phyloP scores from a whole-genome alignment of 2,888 invertebrate species.

The Eumacrocentrus americanus region DNA sequence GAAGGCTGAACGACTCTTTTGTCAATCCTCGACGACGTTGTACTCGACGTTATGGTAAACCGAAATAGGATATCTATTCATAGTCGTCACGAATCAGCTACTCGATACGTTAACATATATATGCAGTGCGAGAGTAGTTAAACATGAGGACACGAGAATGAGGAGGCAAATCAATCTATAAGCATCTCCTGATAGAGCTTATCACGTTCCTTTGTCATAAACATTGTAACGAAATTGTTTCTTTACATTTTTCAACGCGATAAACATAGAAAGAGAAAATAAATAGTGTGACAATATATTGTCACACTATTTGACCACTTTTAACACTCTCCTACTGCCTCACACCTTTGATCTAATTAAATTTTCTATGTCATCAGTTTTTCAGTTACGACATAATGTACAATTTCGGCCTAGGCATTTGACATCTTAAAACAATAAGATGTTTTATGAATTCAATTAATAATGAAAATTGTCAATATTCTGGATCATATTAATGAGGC shows the following conservation, averaged over 20 bases:
- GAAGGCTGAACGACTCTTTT: neutral
- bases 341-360: neutral
- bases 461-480: too few species aligned
- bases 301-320: neutral
- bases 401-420: too few species aligned
- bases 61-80: conserved; percentile 46
- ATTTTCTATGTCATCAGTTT: neutral
- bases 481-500: too few species aligned
- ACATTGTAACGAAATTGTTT: neutral
- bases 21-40: neutral
- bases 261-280: neutral
- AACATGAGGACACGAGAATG: neutral
- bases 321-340: too few species aligned
- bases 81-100: conserved; percentile 40
- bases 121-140: conserved; percentile 3
- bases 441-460: too few species aligned
- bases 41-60: conserved; percentile 28
- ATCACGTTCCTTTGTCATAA: neutral
- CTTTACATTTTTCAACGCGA: neutral
- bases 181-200: conserved; percentile 9
- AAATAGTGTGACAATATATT: neutral
- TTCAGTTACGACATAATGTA: too few species aligned
- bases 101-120: conserved; percentile 32
- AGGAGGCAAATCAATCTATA: conserved; percentile 6
- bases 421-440: too few species aligned